phyloP scores from a whole-genome alignment of 2,888 invertebrate species.

The Philereme transversata region DNA sequence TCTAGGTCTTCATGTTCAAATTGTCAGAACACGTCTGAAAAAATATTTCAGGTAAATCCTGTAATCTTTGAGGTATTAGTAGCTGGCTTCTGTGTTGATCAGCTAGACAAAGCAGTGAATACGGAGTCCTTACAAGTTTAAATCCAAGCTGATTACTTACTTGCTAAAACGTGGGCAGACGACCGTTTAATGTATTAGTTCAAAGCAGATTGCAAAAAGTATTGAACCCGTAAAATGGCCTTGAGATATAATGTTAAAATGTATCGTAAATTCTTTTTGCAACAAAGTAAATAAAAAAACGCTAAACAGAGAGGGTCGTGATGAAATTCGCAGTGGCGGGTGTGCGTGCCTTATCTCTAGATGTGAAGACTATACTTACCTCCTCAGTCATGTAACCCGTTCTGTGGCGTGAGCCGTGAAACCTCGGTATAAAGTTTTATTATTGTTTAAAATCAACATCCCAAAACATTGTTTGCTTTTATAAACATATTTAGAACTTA shows the following conservation, averaged over 20 bases:
- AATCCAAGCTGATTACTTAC: conserved; percentile 15
- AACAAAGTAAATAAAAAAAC: conserved; percentile 62
- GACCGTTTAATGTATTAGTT: conserved; percentile 16
- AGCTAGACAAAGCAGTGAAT: conserved; percentile 12
- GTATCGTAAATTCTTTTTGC: conserved; percentile 42
- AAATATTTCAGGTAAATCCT: neutral
- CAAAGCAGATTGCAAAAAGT: conserved; percentile 9
- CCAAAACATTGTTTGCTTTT: neutral
- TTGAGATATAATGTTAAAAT: conserved; percentile 12
- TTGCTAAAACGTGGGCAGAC: conserved; percentile 12
- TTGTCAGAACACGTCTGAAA: neutral
- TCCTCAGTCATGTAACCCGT: conserved; percentile 47
- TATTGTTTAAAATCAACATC: conserved; percentile 24
- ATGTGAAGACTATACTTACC: conserved; percentile 54
- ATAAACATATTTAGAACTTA: no score
- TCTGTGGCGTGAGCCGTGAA: conserved; percentile 32
- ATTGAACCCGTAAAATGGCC: conserved; percentile 3
- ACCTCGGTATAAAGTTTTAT: conserved; percentile 18
- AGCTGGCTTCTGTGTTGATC: conserved; percentile 1
- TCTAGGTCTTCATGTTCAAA: neutral
- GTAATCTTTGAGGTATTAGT: conserved; percentile 4
- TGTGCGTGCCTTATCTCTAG: conserved; percentile 77
- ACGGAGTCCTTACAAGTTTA: conserved; percentile 10
- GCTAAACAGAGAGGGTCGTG: conserved; percentile 57
- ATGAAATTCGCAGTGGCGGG: conserved; percentile 64